A percentile compares a stretch with the other conserved stretches of the same genome.
These are phyloP conservation scores for Zoroaster sp. DNA, from an alignment of 53 echinoderm and acorn worm species.

Conservation along the genomic window DNA sequence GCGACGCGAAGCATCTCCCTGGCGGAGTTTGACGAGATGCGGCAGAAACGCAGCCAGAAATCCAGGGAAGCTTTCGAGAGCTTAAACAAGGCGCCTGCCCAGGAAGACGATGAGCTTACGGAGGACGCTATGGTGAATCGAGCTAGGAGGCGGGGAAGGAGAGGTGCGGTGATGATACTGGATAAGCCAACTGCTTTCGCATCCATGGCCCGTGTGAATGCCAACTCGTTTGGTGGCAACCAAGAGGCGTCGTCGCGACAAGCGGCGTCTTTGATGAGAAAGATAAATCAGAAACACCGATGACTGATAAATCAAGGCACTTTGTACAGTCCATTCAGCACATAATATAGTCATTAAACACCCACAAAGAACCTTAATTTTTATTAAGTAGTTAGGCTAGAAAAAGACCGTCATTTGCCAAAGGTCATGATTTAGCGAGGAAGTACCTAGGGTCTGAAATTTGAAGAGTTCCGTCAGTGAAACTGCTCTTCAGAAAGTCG, in stretches of 20 bases:
- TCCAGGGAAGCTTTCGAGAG: conserved; percentile 53
- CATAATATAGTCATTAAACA: too few relatives aligned
- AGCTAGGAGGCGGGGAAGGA: conserved; percentile 57
- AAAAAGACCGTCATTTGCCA: too few relatives aligned
- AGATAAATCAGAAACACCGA: too few relatives aligned
- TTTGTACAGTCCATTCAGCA: too few relatives aligned
- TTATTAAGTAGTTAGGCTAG: too few relatives aligned
- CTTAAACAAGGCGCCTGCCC: neutral
- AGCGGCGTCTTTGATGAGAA: conserved; percentile 5
- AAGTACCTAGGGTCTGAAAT: too few relatives aligned
- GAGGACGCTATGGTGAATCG: conserved; percentile 16
- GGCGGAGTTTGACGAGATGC: conserved; percentile 82
- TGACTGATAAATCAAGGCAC: too few relatives aligned
- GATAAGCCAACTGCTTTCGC: conserved; percentile 63
- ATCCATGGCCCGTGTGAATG: conserved; percentile 55
- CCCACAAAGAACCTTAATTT: too few relatives aligned
- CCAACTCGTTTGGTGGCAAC: neutral
- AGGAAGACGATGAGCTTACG: neutral
- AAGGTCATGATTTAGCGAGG: too few relatives aligned
- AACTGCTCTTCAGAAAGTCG: too few relatives aligned
- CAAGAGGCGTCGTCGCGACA: conserved; percentile 3
- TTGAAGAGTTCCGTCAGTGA: too few relatives aligned
- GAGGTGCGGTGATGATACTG: conserved; percentile 53
- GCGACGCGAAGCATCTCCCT: conserved; percentile 80
- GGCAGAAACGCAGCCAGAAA: conserved; percentile 37